Conservation (phyloP, 2,888 invertebrate species). For the Nomada fabriciana region DNA sequence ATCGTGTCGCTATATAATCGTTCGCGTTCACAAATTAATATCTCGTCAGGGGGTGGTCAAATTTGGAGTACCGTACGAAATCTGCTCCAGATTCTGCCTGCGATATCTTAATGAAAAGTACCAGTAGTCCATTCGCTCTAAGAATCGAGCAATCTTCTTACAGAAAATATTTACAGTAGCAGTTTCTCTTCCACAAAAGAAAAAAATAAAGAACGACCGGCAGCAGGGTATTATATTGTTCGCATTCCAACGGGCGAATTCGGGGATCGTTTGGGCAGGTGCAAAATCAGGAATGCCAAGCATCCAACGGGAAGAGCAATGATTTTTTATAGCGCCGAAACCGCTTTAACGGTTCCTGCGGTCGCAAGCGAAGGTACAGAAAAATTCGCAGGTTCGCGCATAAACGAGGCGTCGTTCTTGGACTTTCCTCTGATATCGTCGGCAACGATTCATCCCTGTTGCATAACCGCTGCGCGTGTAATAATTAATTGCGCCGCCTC, state of each 20-base stretch:
- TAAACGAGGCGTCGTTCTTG: background rate
- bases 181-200: background rate
- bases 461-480: constrained; percentile 26
- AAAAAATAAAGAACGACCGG: background rate
- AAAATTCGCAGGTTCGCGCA: constrained; percentile 28
- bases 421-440: constrained; percentile 7
- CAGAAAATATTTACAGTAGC: no score
- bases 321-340: constrained; percentile 57
- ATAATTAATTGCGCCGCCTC: constrained; percentile 46
- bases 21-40: no score
- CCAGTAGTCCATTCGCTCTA: background rate
- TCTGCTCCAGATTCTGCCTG: no score
- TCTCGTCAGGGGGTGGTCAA: no score
- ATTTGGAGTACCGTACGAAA: no score
- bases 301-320: constrained; percentile 60
- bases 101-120: background rate
- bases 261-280: constrained; percentile 32
- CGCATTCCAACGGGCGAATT: constrained; percentile 35
- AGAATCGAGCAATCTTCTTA: no score
- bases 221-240: background rate
- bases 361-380: constrained; percentile 13
- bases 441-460: constrained; percentile 5
- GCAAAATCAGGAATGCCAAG: constrained; percentile 52
- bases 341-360: constrained; percentile 60
- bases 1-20: background rate